Conservation (phyloP, 2,113 vertebrate genomes). For the Rostratula benghalensis region DNA sequence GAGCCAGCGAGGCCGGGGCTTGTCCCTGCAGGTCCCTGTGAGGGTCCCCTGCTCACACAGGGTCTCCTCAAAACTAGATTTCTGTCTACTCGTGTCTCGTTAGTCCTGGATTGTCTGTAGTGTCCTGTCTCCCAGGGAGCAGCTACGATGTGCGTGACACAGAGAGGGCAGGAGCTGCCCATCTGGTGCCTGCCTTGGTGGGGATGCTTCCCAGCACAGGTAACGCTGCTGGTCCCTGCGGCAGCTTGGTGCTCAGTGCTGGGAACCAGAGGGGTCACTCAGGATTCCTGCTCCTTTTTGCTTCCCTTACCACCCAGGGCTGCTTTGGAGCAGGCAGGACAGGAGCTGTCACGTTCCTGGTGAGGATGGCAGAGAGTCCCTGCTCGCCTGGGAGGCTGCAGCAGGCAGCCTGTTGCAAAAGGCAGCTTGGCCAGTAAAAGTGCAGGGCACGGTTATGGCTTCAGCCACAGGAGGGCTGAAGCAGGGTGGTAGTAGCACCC, state of each 20-base stretch:
- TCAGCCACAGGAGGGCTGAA: not conserved
- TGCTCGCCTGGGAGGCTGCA: fast-evolving
- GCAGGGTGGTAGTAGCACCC: not conserved
- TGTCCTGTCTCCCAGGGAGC: not conserved
- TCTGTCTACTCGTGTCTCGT: not conserved
- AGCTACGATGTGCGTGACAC: not conserved
- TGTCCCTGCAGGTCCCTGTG: not conserved
- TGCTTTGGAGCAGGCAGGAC: not conserved
- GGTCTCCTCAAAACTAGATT: not conserved
- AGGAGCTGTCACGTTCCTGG: not conserved
- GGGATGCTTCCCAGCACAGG: not conserved
- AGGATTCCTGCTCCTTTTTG: not conserved
- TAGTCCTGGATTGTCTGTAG: not conserved
- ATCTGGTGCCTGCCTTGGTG: not conserved
- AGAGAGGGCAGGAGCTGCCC: fast-evolving
- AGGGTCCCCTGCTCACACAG: not conserved
- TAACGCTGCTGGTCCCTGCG: fast-evolving
- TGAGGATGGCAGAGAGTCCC: not conserved
- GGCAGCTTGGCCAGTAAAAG: not conserved
- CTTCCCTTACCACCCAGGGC: not conserved
- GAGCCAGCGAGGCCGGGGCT: not conserved
- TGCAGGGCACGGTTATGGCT: not conserved
- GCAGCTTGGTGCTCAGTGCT: conserved; percentile 30
- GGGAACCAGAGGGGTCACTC: not conserved
- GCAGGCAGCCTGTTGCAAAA: not conserved